Conservation (phyloP, 2,797 vertebrate genomes). For the Micrastur ruficollis region DNA sequence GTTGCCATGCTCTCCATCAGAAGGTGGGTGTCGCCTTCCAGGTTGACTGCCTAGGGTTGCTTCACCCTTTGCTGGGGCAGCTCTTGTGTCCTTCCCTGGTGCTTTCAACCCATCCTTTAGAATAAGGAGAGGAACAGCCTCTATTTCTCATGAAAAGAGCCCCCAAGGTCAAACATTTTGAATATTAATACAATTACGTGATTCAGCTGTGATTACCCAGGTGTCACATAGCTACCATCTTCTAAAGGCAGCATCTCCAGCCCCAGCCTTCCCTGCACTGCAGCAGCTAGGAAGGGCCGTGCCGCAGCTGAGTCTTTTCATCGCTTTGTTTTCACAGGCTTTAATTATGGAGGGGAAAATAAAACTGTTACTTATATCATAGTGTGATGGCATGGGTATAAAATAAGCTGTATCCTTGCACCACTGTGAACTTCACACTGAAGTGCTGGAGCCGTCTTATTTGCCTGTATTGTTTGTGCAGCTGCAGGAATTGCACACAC, state of each 20-base stretch:
- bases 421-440: neutral
- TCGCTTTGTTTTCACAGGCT: neutral
- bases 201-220: neutral
- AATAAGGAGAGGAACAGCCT: neutral
- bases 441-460: neutral
- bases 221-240: neutral
- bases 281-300: neutral
- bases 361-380: neutral
- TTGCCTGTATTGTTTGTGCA: neutral
- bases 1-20: neutral
- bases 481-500: neutral
- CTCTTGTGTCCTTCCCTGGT: neutral
- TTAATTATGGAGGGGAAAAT: neutral
- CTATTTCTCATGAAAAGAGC: neutral
- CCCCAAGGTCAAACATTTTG: neutral
- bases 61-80: neutral
- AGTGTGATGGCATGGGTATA: neutral
- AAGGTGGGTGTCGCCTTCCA: neutral
- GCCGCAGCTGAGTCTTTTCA: neutral
- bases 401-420: neutral
- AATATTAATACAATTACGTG: neutral
- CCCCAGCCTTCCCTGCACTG: neutral
- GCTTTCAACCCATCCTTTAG: neutral
- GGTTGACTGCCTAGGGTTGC: too few species aligned
- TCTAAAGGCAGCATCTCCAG: neutral